Percentiles rank a stretch among this genome's conserved stretches.
phyloP scores from a whole-genome alignment of 2,888 invertebrate genomes.

The Rhamphomyia laevipes region DNA sequence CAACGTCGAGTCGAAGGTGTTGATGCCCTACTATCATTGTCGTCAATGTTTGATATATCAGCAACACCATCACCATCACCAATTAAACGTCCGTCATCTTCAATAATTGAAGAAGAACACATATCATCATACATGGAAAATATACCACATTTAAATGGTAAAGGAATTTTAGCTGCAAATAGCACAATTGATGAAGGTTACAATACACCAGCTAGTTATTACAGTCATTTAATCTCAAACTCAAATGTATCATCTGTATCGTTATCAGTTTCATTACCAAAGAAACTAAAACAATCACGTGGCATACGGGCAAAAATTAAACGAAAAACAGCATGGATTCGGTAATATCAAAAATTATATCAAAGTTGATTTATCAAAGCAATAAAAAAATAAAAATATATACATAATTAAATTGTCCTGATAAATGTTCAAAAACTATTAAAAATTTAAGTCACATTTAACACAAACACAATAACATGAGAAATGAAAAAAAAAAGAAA shows the following conservation, averaged over 20 bases:
- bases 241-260: neutral
- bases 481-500: neutral
- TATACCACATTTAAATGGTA: conserved; percentile 17
- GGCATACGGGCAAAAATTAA: conserved; percentile 35
- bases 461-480: neutral
- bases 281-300: conserved; percentile 29
- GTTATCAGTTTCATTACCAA: conserved; percentile 20
- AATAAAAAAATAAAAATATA: too few relatives aligned
- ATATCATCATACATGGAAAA: conserved; percentile 26
- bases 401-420: neutral
- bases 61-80: conserved; percentile 25
- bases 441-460: conserved; percentile 7
- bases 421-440: neutral
- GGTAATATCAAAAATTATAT: conserved; percentile 21
- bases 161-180: conserved; percentile 14
- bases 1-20: conserved; percentile 65
- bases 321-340: conserved; percentile 34
- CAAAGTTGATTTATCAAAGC: too few relatives aligned
- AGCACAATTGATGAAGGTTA: conserved; percentile 25
- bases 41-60: conserved; percentile 41
- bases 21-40: conserved; percentile 64
- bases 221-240: conserved; percentile 9
- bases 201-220: conserved; percentile 21
- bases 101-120: conserved; percentile 28
- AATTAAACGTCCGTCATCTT: conserved; percentile 32